These are phyloP conservation scores for Scylla paramamosain DNA, from an alignment of 1,140 invertebrate genomes.

Conservation along the genomic window DNA sequence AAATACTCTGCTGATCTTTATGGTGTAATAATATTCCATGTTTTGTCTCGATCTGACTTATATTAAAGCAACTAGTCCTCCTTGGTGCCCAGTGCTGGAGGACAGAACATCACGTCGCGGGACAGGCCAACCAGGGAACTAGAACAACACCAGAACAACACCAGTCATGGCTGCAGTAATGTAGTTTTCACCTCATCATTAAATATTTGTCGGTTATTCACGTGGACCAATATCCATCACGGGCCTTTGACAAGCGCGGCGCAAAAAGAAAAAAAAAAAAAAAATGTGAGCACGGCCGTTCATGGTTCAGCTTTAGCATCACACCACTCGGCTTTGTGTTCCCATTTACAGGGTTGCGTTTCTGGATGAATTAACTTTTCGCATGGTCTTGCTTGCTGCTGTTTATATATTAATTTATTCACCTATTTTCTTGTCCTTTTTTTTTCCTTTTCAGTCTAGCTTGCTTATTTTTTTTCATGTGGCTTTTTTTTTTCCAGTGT, in stretches of 20 bases:
- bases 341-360: background rate
- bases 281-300: background rate
- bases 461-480: too few species aligned
- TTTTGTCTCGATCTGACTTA: too few species aligned
- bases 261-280: background rate
- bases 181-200: background rate
- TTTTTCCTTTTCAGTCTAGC: too few species aligned
- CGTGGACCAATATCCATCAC: background rate
- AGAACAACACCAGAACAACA: background rate
- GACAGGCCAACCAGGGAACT: too few species aligned
- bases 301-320: background rate
- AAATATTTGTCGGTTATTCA: constrained; percentile 14
- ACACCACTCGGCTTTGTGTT: constrained; percentile 9
- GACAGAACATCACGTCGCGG: too few species aligned
- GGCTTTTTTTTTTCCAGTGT: too few species aligned
- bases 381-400: background rate
- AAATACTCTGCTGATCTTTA: too few species aligned
- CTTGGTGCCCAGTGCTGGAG: too few species aligned
- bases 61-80: too few species aligned
- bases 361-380: constrained; percentile 23
- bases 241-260: background rate
- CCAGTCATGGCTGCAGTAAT: background rate
- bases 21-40: too few species aligned
- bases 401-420: too few species aligned
- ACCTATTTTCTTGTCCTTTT: too few species aligned